A percentile compares a stretch with the other conserved stretches of the same genome.
Conservation (phyloP, 2,888 invertebrate genomes). For the Cerastis leucographa region DNA sequence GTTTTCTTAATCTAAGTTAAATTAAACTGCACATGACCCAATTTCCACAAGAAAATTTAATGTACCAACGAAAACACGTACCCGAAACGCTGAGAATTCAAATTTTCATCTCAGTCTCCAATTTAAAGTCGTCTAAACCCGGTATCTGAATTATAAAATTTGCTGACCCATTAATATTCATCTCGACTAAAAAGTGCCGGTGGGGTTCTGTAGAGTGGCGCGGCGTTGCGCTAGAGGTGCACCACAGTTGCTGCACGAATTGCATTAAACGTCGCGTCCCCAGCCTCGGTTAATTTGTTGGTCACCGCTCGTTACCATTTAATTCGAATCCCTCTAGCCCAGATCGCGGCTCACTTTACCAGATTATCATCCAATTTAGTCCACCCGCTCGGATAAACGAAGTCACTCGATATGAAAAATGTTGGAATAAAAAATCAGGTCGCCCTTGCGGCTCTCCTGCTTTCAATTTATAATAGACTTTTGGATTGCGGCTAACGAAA, state of each 20-base stretch:
- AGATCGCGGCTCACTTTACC: conserved; percentile 68
- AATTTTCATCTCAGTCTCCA: conserved; percentile 36
- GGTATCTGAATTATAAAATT: conserved; percentile 58
- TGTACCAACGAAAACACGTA: neutral
- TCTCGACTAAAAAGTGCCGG: conserved; percentile 58
- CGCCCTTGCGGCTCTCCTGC: conserved; percentile 54
- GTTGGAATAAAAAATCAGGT: conserved; percentile 64
- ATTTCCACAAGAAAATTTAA: conserved; percentile 10
- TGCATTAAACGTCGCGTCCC: conserved; percentile 75
- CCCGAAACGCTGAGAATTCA: conserved; percentile 18
- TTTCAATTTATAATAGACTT: conserved; percentile 64
- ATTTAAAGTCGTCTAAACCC: conserved; percentile 53
- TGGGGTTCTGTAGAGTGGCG: conserved; percentile 24
- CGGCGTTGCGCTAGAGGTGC: conserved; percentile 37
- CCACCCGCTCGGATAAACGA: conserved; percentile 64
- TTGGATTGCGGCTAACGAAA: conserved; percentile 61
- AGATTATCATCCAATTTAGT: conserved; percentile 72
- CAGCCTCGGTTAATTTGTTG: conserved; percentile 79
- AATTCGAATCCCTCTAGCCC: conserved; percentile 70
- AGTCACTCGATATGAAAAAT: conserved; percentile 69
- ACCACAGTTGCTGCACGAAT: conserved; percentile 65
- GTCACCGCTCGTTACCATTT: conserved; percentile 80
- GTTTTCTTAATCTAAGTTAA: neutral
- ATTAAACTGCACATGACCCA: neutral
- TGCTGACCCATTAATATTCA: conserved; percentile 63